A percentile compares a stretch with the other conserved stretches of the same genome.
Evolutionary conservation across 2,888 invertebrate genomes (phyloP).

Genomic region (Polydesmus complanatus): DNA sequence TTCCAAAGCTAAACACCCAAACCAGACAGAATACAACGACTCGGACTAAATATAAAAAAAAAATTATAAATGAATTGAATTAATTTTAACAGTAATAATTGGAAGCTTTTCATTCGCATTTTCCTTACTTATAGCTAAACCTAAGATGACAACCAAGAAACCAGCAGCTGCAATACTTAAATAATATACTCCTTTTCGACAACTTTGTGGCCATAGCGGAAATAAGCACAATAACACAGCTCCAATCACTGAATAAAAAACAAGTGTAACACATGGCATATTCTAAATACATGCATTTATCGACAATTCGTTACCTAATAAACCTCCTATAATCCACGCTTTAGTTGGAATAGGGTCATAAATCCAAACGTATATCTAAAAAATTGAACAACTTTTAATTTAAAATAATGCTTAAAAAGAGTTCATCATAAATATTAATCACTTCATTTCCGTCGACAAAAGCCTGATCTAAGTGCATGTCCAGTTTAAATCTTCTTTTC

Average conservation of each 20-base stretch:
- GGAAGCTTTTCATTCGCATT: too few relatives aligned
- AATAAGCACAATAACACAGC: constrained; percentile 93
- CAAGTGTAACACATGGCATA: background rate
- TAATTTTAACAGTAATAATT: background rate
- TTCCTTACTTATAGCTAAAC: constrained; percentile 54
- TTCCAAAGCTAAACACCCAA: constrained; percentile 73
- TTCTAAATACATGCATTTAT: background rate
- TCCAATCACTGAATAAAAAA: constrained; percentile 51
- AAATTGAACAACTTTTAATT: background rate
- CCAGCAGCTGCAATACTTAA: constrained; percentile 86
- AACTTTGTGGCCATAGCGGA: constrained; percentile 94
- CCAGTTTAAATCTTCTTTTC: constrained; percentile 83
- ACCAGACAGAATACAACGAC: constrained; percentile 80
- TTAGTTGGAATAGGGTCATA: constrained; percentile 79
- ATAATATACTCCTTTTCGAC: constrained; percentile 91
- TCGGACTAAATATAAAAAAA: constrained; percentile 42
- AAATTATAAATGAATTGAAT: constrained; percentile 1
- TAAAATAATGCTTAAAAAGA: background rate
- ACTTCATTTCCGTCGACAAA: constrained; percentile 80
- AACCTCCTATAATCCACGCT: constrained; percentile 69
- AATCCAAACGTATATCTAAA: constrained; percentile 82
- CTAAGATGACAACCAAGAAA: constrained; percentile 84
- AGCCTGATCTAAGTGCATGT: constrained; percentile 85
- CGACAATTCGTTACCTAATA: constrained; percentile 26
- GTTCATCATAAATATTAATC: background rate